Evolutionary conservation across 2,888 invertebrate species (phyloP).

Genomic region (Linnaemya tessellans): DNA sequence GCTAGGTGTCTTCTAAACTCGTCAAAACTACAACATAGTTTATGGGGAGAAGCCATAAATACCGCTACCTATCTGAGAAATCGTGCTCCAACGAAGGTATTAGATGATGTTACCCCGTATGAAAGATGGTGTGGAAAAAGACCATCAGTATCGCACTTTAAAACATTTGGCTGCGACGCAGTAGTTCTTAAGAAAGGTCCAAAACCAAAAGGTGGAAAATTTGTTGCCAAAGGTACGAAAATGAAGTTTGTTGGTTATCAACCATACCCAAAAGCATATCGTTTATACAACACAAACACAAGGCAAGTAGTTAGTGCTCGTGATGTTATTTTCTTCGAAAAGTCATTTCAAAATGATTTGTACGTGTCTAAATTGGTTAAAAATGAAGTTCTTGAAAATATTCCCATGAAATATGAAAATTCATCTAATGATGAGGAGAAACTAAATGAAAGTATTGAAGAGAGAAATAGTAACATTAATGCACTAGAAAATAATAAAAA

Average conservation of each 20-base stretch:
- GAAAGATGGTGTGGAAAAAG: no score
- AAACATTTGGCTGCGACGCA: no score
- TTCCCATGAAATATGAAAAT: background rate
- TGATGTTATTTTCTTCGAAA: background rate
- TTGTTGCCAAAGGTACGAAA: background rate
- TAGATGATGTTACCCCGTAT: no score
- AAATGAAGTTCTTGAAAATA: no score
- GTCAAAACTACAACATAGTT: no score
- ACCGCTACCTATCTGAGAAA: no score
- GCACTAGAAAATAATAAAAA: background rate
- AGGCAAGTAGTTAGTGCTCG: background rate
- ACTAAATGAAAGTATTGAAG: background rate
- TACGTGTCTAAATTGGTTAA: no score
- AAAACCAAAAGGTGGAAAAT: background rate
- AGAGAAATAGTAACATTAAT: background rate
- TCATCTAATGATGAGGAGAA: no score
- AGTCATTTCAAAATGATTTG: conserved; percentile 12
- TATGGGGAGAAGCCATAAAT: no score
- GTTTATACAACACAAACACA: background rate
- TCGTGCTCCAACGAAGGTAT: no score
- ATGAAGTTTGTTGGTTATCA: conserved; percentile 12
- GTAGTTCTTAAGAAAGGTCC: conserved; percentile 12
- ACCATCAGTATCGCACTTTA: no score
- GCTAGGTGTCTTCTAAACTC: no score
- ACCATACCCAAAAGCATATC: background rate